phyloP scores from a whole-genome alignment of 2,888 invertebrate genomes.

The Brachyopa scutellaris region DNA sequence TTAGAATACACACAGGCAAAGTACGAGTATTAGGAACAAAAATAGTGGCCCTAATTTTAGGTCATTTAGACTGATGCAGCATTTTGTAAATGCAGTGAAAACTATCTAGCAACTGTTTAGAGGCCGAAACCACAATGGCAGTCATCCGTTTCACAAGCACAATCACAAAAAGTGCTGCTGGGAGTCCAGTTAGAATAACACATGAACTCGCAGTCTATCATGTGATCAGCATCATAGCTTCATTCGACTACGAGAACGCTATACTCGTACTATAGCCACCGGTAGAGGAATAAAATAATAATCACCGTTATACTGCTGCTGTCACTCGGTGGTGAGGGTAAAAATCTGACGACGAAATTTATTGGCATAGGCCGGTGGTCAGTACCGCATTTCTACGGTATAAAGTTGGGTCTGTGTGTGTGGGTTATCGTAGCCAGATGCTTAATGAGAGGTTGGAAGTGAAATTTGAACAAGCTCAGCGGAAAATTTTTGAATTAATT shows the following conservation, averaged over 20 bases:
- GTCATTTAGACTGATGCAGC: constrained; percentile 41
- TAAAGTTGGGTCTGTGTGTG: background rate
- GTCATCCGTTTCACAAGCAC: constrained; percentile 37
- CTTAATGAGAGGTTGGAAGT: constrained; percentile 34
- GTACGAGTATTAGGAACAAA: constrained; percentile 7
- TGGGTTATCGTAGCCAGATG: background rate
- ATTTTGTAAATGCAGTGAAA: constrained; percentile 41
- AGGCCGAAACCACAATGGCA: constrained; percentile 28
- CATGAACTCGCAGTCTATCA: constrained; percentile 41
- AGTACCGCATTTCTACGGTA: constrained; percentile 38
- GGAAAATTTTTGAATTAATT: constrained; percentile 61
- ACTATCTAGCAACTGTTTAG: constrained; percentile 38
- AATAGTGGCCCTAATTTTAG: constrained; percentile 36
- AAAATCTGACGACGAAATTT: constrained; percentile 56
- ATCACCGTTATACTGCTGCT: constrained; percentile 35
- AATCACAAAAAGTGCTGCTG: constrained; percentile 4
- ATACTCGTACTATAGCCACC: constrained; percentile 8
- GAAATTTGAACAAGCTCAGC: constrained; percentile 57
- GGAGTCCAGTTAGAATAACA: background rate
- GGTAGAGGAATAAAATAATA: constrained; percentile 61
- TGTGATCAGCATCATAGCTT: constrained; percentile 27
- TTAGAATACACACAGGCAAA: background rate
- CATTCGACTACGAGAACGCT: no score
- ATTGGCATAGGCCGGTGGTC: constrained; percentile 57
- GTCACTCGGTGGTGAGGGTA: constrained; percentile 25